Conservation (phyloP, 1,140 invertebrate species). For the Leptinotarsa defecta region DNA sequence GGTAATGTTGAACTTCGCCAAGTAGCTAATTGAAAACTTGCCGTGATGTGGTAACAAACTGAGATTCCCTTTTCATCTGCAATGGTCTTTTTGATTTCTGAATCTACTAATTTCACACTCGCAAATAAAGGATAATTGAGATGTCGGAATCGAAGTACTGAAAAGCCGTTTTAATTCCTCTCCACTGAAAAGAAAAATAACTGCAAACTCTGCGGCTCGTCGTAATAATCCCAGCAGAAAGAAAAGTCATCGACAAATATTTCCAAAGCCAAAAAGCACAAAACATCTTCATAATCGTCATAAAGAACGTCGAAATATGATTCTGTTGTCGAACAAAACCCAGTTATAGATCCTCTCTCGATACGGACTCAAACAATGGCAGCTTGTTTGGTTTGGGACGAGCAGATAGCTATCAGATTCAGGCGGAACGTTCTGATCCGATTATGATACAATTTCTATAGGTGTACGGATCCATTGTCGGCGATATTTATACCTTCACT, state of each 20-base stretch:
- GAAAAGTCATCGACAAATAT: not conserved
- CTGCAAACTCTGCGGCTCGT: too few relatives aligned
- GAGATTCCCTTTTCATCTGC: too few relatives aligned
- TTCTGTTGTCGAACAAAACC: not conserved
- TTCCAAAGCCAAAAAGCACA: not conserved
- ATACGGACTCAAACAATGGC: not conserved
- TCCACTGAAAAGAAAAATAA: too few relatives aligned
- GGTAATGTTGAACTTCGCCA: too few relatives aligned
- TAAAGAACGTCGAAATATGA: not conserved
- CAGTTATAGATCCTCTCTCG: not conserved
- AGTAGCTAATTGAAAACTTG: too few relatives aligned
- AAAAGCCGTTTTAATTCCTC: too few relatives aligned
- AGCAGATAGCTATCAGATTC: not conserved
- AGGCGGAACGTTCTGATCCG: not conserved
- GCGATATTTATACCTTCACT: not conserved
- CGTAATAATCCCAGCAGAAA: not conserved
- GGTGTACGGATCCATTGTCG: constrained; percentile 5
- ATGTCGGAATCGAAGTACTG: too few relatives aligned
- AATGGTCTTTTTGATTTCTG: too few relatives aligned
- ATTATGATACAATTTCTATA: constrained; percentile 9
- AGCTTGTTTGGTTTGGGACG: not conserved
- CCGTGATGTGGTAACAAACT: too few relatives aligned
- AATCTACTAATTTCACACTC: too few relatives aligned
- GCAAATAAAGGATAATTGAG: too few relatives aligned
- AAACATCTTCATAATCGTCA: not conserved